phyloP scores from a whole-genome alignment of 2,888 invertebrate genomes.

The Linyphia triangularis region DNA sequence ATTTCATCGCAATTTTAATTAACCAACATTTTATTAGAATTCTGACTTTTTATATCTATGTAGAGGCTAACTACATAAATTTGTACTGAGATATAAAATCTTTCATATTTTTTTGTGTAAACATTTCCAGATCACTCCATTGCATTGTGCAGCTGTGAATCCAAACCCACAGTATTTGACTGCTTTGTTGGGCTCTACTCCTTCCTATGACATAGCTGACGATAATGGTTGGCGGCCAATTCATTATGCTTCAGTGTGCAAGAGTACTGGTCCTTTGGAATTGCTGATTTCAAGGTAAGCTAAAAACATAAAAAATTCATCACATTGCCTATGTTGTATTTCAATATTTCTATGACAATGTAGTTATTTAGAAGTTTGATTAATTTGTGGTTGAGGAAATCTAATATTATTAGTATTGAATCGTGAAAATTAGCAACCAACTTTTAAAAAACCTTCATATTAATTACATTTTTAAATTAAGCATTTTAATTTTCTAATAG shows the following conservation, averaged over 20 bases:
- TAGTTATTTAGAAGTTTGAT: too few relatives aligned
- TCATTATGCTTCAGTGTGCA: slow-evolving; percentile 82
- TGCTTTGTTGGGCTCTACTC: slow-evolving; percentile 80
- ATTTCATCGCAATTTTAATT: neutral
- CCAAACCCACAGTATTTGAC: slow-evolving; percentile 81
- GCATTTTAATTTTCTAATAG: too few relatives aligned
- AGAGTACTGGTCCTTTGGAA: slow-evolving; percentile 81
- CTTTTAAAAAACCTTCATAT: too few relatives aligned
- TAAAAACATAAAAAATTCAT: too few relatives aligned
- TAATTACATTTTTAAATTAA: neutral
- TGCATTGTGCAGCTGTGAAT: slow-evolving; percentile 82
- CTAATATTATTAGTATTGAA: too few relatives aligned
- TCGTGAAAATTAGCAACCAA: too few relatives aligned
- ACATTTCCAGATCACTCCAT: slow-evolving; percentile 81
- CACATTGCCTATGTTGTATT: too few relatives aligned
- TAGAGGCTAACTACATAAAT: too few relatives aligned
- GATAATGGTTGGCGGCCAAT: slow-evolving; percentile 80
- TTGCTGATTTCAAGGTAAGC: slow-evolving; percentile 74
- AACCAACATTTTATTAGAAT: neutral
- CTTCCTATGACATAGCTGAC: slow-evolving; percentile 81
- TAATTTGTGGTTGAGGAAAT: too few relatives aligned
- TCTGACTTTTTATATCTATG: too few relatives aligned
- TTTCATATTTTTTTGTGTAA: neutral
- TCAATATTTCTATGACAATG: too few relatives aligned
- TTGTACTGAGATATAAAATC: too few relatives aligned